Evolutionary conservation across 2,888 invertebrate genomes (phyloP), one percentile per base, ranked within the genome.

Genomic region (Ochropacha duplaris): DNA sequence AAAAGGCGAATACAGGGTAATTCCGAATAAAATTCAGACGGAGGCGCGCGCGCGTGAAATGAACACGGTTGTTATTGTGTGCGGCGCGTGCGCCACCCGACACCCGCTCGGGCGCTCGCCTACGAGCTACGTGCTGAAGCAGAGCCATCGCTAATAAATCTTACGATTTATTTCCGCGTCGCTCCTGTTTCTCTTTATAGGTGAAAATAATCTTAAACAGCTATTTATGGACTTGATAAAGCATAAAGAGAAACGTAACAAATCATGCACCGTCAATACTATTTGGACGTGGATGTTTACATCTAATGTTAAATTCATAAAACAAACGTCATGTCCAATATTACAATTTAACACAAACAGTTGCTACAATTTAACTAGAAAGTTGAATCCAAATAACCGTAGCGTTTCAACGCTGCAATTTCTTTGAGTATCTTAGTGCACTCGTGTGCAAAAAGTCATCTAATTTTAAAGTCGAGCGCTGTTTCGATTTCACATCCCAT

Each of bases 401-500:
- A 79, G 81, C 79, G 76, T 75, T 68, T 57, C 62, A 56, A 61
- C 62, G 67, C 59, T 76, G 82, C 84, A 76, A 82, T 83, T 82
- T 84, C 81, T 81, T 74, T 76, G 72, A 73, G 76, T 69, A 62
- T 76, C 73, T 71, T 69, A 72, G 70, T 75, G 86, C 80, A 78
- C 71, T 78, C 65, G 77, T 78, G 76, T 82, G 84, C 81, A 86
- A 88, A 88, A 87, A 87, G 79, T 84, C 79, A 77, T 80, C 81
- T 79, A 80, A 86, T 87, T 87, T 85, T 81, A 84, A 85, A 86
- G 81, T 80, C 76, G 83, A 83, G 81, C 76, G 78, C 69, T 72
- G 80, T 79, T 83, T 83, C 85, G 88, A 91, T 92, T 91, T 91
- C 90, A 90, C 90, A 90, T 90, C 90, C 86, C 88, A 88, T 87